Conservation (phyloP, 2,113 vertebrate genomes). For the Campylomormyrus numenius region DNA sequence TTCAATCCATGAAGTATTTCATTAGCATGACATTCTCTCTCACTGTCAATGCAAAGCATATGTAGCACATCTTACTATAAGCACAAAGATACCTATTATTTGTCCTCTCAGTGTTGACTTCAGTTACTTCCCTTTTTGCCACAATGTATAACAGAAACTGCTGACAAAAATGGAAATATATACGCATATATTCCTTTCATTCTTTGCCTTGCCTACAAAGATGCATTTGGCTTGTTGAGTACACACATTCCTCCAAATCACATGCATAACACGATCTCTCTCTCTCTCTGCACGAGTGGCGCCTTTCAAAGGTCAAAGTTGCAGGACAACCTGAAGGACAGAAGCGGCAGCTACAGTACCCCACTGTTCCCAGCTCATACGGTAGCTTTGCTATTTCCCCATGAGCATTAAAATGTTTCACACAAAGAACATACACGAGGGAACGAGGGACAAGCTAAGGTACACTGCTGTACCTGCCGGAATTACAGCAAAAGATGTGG, state of each 20-base stretch:
- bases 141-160: background rate
- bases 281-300: constrained; percentile 55
- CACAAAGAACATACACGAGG: background rate
- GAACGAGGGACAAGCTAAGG: background rate
- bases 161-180: constrained; percentile 19
- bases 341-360: constrained; percentile 27
- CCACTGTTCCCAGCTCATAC: background rate
- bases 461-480: background rate
- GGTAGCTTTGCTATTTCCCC: background rate
- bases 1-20: background rate
- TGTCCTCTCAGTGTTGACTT: background rate
- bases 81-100: background rate
- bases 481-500: background rate
- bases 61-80: background rate
- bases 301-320: constrained; percentile 73
- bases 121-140: background rate
- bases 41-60: background rate
- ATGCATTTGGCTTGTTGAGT: constrained; percentile 20
- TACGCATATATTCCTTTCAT: constrained; percentile 4
- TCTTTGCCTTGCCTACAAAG: constrained; percentile 21
- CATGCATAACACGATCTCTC: constrained; percentile 39
- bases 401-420: background rate
- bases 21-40: background rate
- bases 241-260: constrained; percentile 36
- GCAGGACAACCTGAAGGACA: constrained; percentile 69